Evolutionary conservation across 2,797 vertebrate genomes (phyloP).

Genomic region (Toxotes lorentzi): DNA sequence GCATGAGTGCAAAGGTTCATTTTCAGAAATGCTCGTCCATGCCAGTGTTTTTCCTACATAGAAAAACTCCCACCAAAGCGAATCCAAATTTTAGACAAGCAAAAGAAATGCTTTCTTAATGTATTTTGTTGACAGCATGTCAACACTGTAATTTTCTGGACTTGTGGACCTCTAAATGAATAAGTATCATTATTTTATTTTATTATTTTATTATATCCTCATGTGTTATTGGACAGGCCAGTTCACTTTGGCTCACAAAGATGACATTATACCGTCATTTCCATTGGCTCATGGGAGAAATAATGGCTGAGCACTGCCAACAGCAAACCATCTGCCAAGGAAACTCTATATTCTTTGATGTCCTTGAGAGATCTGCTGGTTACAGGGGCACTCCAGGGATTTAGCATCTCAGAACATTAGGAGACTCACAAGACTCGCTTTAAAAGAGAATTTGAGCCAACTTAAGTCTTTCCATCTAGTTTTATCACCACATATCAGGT

Average conservation of each 20-base stretch:
- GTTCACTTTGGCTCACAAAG: neutral
- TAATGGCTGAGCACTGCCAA: neutral
- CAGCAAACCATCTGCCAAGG: neutral
- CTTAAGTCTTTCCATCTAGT: slow-evolving; percentile 29
- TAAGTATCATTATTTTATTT: neutral
- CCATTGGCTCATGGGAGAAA: neutral
- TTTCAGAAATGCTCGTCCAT: neutral
- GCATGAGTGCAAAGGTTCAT: neutral
- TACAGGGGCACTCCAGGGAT: neutral
- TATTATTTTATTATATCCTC: neutral
- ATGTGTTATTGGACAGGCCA: neutral
- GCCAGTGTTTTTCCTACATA: neutral
- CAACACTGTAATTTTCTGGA: neutral
- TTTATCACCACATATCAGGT: slow-evolving; percentile 70
- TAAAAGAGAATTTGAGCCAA: slow-evolving; percentile 46
- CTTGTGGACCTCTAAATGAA: neutral
- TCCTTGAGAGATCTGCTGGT: neutral
- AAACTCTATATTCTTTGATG: neutral
- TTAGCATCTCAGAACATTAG: neutral
- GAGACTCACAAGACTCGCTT: neutral
- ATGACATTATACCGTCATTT: neutral
- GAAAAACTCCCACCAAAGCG: neutral
- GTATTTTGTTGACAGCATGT: neutral
- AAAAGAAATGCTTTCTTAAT: neutral
- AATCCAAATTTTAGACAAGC: neutral